Evolutionary conservation across 2,888 invertebrate species (phyloP).

Genomic region (Yponomeuta plumbellus): DNA sequence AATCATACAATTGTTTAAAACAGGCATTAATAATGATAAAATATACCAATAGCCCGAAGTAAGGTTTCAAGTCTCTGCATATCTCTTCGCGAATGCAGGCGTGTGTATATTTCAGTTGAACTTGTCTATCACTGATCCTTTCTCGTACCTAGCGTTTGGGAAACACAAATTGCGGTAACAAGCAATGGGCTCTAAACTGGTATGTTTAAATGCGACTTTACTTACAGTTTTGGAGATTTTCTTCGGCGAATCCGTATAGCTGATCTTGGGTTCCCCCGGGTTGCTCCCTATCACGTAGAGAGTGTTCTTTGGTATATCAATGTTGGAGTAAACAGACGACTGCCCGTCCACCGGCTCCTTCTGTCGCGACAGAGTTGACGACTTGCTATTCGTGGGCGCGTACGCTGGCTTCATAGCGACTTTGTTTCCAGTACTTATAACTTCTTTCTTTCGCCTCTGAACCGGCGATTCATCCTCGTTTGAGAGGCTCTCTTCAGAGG

Average conservation of each 20-base stretch:
- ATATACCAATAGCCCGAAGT: not conserved
- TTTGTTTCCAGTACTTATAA: constrained; percentile 33
- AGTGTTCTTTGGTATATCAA: constrained; percentile 65
- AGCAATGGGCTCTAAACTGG: not conserved
- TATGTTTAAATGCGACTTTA: not conserved
- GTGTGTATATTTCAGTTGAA: not conserved
- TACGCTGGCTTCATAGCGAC: constrained; percentile 39
- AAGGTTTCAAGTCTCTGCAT: not conserved
- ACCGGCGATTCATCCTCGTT: constrained; percentile 55
- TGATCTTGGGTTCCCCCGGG: constrained; percentile 69
- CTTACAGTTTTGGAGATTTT: constrained; percentile 67
- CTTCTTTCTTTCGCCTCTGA: constrained; percentile 39
- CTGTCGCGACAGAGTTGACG: constrained; percentile 48
- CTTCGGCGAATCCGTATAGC: constrained; percentile 62
- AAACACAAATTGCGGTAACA: not conserved
- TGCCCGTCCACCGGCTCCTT: constrained; percentile 48
- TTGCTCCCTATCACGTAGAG: constrained; percentile 66
- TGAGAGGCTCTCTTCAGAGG: constrained; percentile 66
- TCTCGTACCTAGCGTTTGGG: not conserved
- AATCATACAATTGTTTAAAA: too few relatives aligned
- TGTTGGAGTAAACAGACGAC: constrained; percentile 55
- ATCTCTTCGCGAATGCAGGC: not conserved
- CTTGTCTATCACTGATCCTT: not conserved
- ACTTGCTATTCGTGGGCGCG: constrained; percentile 63
- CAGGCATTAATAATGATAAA: not conserved